Evolutionary conservation across 2,888 invertebrate species (phyloP), one percentile per base, ranked within the genome.

Genomic region (Marronus borbonicus): DNA sequence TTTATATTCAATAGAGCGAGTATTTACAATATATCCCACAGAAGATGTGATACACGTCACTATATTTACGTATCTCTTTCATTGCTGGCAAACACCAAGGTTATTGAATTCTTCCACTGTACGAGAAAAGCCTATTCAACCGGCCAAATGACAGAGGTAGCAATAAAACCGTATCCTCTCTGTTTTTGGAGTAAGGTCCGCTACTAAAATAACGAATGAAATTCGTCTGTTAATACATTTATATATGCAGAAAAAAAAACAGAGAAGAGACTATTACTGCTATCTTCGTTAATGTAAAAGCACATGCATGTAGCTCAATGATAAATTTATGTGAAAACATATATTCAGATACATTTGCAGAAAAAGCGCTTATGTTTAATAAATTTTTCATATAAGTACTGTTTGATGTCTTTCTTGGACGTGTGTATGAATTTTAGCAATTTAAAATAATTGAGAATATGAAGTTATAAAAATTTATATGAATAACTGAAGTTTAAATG

Each of bases 131-230:
- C 65, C 36, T 31, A 65, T 65, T 36, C 39, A 49, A 49, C 44
- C 24, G 14, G 10, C 44, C 66, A 68, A 49, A 55, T n/a, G 55
- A 70, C 70, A 36, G 36, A 36, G 55, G 58, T 70, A 55, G 17
- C 31, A 36, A 8, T 31, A 58, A 55, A 70, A 10, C 12, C 7
- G 58, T 17, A 12, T 31, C 52, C n/a, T 70, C 36, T 52, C 36
- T 58, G 55, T 70, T 55, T 52, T 58, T 70, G 70, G 70, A 50
- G 49, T 44, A 20, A 0, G 49, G 68, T 49, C 68, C 49, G 14
- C 44, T 68, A 68, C 68, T 5, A 68, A 68, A 44, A 68, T 66
- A 66, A 44, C 17, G 39, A 17, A 36, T 44, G 44, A 44, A n/a
- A 20, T n/a, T 39, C 20, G 20, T n/a, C 20, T 66, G 5, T 44